These are phyloP conservation scores for Branchipolynoe longqiensis DNA, from an alignment of 2,888 invertebrate genomes.

Conservation along the genomic window DNA sequence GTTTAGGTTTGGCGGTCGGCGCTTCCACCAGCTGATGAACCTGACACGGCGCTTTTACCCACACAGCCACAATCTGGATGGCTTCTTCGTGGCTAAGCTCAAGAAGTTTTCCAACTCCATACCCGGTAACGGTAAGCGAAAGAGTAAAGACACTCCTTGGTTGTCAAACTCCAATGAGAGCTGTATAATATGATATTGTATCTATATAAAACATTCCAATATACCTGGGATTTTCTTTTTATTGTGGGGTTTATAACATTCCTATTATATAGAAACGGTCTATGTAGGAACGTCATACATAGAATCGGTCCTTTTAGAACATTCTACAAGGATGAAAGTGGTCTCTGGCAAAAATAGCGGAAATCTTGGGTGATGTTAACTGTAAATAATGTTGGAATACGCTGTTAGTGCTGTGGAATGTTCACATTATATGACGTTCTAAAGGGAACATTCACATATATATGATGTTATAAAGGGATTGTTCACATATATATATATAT, in stretches of 20 bases:
- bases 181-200: background rate
- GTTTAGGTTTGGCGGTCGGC: constrained; percentile 82
- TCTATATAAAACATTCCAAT: background rate
- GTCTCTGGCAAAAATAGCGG: too few species aligned
- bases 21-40: constrained; percentile 95
- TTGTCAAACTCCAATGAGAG: background rate
- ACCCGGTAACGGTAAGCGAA: constrained; percentile 68
- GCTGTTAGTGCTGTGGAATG: too few species aligned
- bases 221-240: background rate
- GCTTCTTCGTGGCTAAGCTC: constrained; percentile 98
- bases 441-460: too few species aligned
- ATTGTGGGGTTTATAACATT: background rate
- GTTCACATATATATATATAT: too few species aligned
- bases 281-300: background rate
- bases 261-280: background rate
- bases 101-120: constrained; percentile 88
- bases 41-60: constrained; percentile 96
- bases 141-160: background rate
- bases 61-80: constrained; percentile 99
- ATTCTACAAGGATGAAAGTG: background rate
- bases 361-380: too few species aligned
- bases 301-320: background rate
- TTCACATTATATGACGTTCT: too few species aligned
- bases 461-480: too few species aligned
- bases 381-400: too few species aligned